Evolutionary conservation across 2,113 vertebrate species (phyloP).

Genomic region (Camelus dromedarius): DNA sequence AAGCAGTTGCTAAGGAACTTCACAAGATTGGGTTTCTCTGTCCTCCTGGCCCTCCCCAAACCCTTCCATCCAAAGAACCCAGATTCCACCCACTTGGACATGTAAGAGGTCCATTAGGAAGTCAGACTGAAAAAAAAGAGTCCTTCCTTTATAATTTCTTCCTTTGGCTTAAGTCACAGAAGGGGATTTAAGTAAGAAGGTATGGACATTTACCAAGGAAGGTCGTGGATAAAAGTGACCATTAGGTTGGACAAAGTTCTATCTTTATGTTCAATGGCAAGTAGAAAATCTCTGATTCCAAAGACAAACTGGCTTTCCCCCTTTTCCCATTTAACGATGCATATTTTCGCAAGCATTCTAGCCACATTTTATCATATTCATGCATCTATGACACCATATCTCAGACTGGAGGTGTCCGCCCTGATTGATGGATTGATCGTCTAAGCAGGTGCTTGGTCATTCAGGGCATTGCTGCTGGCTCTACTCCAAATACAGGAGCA

Average conservation of each 20-base stretch:
- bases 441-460: no score
- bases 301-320: neutral
- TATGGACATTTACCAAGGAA: neutral
- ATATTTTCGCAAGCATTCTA: neutral
- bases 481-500: neutral
- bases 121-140: neutral
- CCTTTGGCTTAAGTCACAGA: neutral
- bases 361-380: neutral
- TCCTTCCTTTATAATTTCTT: neutral
- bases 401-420: neutral
- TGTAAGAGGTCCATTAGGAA: conserved; percentile 12
- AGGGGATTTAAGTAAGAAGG: neutral
- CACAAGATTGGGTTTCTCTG: neutral
- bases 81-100: neutral
- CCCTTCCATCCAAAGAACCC: neutral
- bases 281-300: neutral
- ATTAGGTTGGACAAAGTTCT: neutral
- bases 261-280: neutral
- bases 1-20: neutral
- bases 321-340: neutral
- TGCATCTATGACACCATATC: neutral
- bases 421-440: neutral
- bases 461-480: neutral
- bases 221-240: neutral
- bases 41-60: neutral